Conservation (phyloP, 2,888 invertebrate species). For the Podabrus alpinus region DNA sequence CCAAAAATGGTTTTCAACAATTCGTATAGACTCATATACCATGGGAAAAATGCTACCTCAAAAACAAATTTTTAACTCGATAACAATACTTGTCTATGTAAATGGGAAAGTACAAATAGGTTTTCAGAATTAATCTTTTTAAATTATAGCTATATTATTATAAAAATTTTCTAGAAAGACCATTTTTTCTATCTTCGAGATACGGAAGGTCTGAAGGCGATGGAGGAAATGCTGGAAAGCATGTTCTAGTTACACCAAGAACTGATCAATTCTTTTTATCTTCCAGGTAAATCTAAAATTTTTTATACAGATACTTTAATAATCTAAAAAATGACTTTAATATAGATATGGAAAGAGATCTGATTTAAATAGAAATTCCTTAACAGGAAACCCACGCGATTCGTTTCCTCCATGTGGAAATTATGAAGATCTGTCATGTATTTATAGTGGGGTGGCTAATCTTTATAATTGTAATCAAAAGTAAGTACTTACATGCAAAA, state of each 20-base stretch:
- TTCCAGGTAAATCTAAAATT: constrained; percentile 40
- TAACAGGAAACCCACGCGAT: constrained; percentile 37
- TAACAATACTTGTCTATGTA: too few relatives aligned
- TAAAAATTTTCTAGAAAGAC: constrained; percentile 33
- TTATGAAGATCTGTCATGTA: constrained; percentile 50
- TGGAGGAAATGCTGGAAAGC: constrained; percentile 35
- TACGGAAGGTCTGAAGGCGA: constrained; percentile 44
- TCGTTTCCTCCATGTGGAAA: constrained; percentile 30
- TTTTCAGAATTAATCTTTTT: too few relatives aligned
- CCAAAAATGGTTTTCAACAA: too few relatives aligned
- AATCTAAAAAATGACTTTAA: background rate
- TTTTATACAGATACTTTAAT: background rate
- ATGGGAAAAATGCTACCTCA: too few relatives aligned
- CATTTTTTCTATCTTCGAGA: constrained; percentile 44
- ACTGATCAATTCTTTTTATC: constrained; percentile 49
- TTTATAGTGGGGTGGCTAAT: constrained; percentile 59
- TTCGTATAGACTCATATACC: too few relatives aligned
- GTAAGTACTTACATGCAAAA: constrained; percentile 51
- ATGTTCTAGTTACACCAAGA: constrained; percentile 44
- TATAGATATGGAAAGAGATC: constrained; percentile 52
- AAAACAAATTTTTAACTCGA: too few relatives aligned
- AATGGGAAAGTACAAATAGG: too few relatives aligned
- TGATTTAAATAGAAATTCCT: constrained; percentile 39
- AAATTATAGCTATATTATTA: background rate
- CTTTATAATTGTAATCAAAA: constrained; percentile 59